phyloP scores from a whole-genome alignment of 2,113 vertebrate genomes.

The Xenopus borealis region DNA sequence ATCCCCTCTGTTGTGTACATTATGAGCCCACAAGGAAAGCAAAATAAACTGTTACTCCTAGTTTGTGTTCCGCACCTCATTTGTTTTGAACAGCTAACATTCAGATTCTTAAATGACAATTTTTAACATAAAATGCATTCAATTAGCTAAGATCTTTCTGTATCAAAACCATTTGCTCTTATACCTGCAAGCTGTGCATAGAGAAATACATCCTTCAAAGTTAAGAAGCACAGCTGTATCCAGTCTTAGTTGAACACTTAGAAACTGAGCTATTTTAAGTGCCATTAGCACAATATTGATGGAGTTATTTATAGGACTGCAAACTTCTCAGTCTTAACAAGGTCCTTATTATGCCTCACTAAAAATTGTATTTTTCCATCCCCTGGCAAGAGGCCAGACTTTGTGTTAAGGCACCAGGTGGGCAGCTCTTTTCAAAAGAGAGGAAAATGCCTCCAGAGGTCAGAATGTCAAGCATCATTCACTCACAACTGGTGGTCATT shows the following conservation, averaged over 20 bases:
- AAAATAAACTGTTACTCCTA: background rate
- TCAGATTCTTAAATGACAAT: background rate
- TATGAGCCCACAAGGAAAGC: background rate
- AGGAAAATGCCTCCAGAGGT: background rate
- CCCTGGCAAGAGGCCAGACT: slow-evolving; percentile 35
- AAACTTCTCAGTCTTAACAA: slow-evolving; percentile 32
- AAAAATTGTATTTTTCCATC: slow-evolving; percentile 2
- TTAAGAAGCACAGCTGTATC: slow-evolving; percentile 24
- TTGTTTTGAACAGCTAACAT: background rate
- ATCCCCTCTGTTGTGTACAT: background rate
- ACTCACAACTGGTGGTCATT: background rate
- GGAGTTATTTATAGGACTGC: slow-evolving; percentile 35
- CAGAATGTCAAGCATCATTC: background rate
- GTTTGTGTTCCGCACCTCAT: background rate
- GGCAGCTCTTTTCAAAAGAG: background rate
- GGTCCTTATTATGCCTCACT: slow-evolving; percentile 16
- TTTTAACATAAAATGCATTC: background rate
- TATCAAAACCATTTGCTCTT: background rate
- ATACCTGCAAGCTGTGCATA: slow-evolving; percentile 12
- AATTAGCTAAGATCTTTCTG: background rate
- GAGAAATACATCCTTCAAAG: background rate
- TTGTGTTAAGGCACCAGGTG: slow-evolving; percentile 5
- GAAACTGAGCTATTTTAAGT: slow-evolving; percentile 24
- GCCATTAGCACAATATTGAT: slow-evolving; percentile 41
- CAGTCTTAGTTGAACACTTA: slow-evolving; percentile 1